Percentiles rank a stretch among this genome's conserved stretches.
Evolutionary conservation across 2,888 invertebrate genomes (phyloP).

Genomic region (Tipula unca): DNA sequence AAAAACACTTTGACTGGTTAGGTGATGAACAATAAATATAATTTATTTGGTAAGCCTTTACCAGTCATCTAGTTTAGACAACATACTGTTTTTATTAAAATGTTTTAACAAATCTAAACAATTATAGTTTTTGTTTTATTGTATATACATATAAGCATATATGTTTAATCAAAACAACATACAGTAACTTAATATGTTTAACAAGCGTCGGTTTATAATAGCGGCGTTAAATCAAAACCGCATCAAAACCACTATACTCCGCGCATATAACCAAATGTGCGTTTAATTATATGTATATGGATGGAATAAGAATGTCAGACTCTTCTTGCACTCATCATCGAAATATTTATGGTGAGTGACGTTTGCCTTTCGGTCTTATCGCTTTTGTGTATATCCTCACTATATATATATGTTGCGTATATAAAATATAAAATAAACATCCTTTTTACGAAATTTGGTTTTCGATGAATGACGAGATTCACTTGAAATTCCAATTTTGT

Average conservation of each 20-base stretch:
- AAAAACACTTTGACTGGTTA: not conserved
- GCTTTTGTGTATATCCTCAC: not conserved
- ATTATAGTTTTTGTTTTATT: not conserved
- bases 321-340: not conserved
- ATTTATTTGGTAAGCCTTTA: not conserved
- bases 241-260: not conserved
- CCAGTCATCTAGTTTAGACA: not conserved
- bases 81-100: slow-evolving; percentile 8
- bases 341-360: not conserved
- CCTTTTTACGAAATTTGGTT: not conserved
- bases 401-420: not conserved
- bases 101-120: not conserved
- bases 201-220: not conserved
- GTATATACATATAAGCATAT: not conserved
- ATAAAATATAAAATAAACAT: not conserved
- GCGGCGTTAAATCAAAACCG: slow-evolving; percentile 14
- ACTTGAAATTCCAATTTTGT: not conserved
- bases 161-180: not conserved
- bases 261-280: not conserved
- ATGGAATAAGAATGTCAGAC: not conserved
- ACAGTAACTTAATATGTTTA: not conserved
- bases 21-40: not conserved
- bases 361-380: slow-evolving; percentile 14
- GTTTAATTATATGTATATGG: not conserved
- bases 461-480: not conserved